phyloP scores from a whole-genome alignment of 1,140 invertebrate species.

The Ylistrum balloti region DNA sequence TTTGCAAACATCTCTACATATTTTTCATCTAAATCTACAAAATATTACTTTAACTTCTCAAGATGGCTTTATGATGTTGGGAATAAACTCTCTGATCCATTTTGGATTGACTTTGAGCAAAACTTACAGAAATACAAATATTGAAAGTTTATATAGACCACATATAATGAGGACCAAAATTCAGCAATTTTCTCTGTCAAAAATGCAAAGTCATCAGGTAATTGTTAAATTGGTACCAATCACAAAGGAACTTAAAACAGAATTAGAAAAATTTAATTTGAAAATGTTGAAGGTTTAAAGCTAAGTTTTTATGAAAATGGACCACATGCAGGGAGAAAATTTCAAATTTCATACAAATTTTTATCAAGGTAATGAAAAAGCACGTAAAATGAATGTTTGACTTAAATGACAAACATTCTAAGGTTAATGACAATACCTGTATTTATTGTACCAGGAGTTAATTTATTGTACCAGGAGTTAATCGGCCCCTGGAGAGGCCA shows the following conservation, averaged over 20 bases:
- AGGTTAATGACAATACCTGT: not conserved
- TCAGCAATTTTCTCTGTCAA: not conserved
- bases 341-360: not conserved
- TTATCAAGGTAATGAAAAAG: not conserved
- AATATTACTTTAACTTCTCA: not conserved
- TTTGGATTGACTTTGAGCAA: not conserved
- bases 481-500: not conserved
- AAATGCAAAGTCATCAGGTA: not conserved
- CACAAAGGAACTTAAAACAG: not conserved
- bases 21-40: too few species aligned
- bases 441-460: conserved; percentile 23
- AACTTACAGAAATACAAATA: not conserved
- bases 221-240: conserved; percentile 27
- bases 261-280: not conserved
- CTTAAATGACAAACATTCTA: not conserved
- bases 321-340: not conserved
- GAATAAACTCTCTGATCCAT: not conserved
- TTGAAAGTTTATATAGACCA: not conserved
- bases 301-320: not conserved
- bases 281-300: not conserved
- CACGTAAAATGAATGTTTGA: not conserved
- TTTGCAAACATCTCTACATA: too few species aligned
- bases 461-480: conserved; percentile 1
- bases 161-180: not conserved
- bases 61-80: not conserved